A percentile compares a stretch with the other conserved stretches of the same genome.
Conservation (phyloP, 2,888 invertebrate species). For the Agrochola litura region DNA sequence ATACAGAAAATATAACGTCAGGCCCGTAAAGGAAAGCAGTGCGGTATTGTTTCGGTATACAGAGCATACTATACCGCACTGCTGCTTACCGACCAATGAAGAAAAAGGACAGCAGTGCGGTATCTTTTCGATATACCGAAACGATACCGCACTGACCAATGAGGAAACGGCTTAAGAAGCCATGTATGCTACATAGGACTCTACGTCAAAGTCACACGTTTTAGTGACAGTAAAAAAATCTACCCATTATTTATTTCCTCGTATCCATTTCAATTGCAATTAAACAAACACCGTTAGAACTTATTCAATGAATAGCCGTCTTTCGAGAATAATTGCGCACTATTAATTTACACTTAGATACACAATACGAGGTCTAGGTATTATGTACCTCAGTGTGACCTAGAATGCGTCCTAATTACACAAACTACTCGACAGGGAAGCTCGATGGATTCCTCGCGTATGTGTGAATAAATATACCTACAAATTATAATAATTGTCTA, state of each 20-base stretch:
- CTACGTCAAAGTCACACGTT: neutral
- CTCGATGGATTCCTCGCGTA: constrained; percentile 68
- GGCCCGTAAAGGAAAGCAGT: too few relatives aligned
- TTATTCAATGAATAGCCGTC: constrained; percentile 7
- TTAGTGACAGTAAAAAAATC: constrained; percentile 1
- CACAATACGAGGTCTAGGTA: constrained; percentile 35
- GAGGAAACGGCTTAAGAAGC: too few relatives aligned
- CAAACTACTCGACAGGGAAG: constrained; percentile 40
- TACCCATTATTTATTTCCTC: constrained; percentile 4
- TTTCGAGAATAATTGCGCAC: constrained; percentile 19
- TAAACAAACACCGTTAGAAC: constrained; percentile 16
- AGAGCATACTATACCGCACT: too few relatives aligned
- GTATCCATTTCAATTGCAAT: constrained; percentile 14
- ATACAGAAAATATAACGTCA: too few relatives aligned
- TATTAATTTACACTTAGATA: constrained; percentile 29
- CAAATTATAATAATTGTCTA: constrained; percentile 53
- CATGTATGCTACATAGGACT: neutral
- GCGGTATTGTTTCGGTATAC: too few relatives aligned
- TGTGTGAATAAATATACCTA: constrained; percentile 72
- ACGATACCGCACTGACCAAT: too few relatives aligned
- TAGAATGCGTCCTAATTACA: constrained; percentile 47
- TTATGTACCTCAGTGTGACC: constrained; percentile 20
- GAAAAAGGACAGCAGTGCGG: too few relatives aligned
- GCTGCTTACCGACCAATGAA: too few relatives aligned
- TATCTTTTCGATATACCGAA: too few relatives aligned